Conservation (phyloP, 2,113 vertebrate species). For the Sclerurus mexicanus region DNA sequence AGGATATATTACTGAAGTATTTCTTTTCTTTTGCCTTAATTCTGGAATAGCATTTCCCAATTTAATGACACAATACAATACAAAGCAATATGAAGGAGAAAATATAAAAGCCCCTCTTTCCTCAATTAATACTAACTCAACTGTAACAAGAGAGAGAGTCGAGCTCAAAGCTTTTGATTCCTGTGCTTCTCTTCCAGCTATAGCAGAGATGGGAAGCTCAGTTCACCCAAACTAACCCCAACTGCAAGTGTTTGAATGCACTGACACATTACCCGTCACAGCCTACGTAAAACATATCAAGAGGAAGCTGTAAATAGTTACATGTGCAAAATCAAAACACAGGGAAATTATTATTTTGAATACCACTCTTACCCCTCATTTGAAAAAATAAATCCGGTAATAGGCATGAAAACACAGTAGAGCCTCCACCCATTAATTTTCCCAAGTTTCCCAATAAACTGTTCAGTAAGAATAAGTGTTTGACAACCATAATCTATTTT, state of each 20-base stretch:
- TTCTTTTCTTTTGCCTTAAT: neutral
- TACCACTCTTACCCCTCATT: neutral
- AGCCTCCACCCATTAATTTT: neutral
- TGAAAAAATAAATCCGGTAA: neutral
- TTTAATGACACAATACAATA: neutral
- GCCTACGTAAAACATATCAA: neutral
- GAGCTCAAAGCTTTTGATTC: neutral
- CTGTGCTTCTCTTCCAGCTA: neutral
- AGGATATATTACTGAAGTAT: neutral
- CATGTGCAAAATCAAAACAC: neutral
- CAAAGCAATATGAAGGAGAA: neutral
- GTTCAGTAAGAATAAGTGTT: neutral
- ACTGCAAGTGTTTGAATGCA: neutral
- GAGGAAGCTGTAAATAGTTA: neutral
- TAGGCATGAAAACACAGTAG: neutral
- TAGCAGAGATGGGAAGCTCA: neutral
- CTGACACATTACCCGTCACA: neutral
- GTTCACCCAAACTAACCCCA: neutral
- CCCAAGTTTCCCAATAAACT: neutral
- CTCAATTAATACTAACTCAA: neutral
- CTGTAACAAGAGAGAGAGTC: neutral
- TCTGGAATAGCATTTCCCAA: neutral
- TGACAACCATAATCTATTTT: neutral
- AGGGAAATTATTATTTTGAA: neutral
- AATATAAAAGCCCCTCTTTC: neutral